These are phyloP conservation scores for Typhlomys cinereus DNA, from an alignment of 2,113 vertebrate species.

Conservation along the genomic window DNA sequence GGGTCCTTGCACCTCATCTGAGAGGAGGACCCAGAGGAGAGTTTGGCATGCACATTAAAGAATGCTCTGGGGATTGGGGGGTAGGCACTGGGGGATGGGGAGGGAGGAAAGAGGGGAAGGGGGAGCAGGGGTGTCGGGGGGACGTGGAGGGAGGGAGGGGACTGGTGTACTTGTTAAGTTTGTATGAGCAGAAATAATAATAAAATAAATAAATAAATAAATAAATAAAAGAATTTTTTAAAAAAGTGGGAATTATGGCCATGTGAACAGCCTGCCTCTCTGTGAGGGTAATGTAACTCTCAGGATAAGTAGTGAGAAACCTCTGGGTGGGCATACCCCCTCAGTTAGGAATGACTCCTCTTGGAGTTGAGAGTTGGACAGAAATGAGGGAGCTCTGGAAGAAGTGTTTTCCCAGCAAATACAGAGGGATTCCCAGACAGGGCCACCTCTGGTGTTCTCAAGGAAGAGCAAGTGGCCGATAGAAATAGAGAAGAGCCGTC, in stretches of 20 bases:
- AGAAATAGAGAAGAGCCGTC: neutral
- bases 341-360: neutral
- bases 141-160: no score
- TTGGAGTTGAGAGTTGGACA: neutral
- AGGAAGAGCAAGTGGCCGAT: neutral
- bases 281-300: neutral
- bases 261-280: neutral
- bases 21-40: no score
- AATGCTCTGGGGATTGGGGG: no score
- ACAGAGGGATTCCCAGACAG: neutral
- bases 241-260: neutral
- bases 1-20: no score
- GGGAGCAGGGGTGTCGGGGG: no score
- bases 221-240: no score
- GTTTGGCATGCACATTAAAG: no score
- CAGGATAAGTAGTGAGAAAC: neutral
- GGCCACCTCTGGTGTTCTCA: neutral
- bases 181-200: no score
- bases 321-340: neutral
- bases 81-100: no score
- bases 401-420: neutral
- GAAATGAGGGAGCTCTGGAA: neutral
- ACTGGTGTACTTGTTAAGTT: no score
- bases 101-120: no score
- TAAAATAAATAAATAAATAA: no score